Evolutionary conservation across 92 coral and sea anemone genomes (phyloP).

Genomic region (Plumapathes pennacea): DNA sequence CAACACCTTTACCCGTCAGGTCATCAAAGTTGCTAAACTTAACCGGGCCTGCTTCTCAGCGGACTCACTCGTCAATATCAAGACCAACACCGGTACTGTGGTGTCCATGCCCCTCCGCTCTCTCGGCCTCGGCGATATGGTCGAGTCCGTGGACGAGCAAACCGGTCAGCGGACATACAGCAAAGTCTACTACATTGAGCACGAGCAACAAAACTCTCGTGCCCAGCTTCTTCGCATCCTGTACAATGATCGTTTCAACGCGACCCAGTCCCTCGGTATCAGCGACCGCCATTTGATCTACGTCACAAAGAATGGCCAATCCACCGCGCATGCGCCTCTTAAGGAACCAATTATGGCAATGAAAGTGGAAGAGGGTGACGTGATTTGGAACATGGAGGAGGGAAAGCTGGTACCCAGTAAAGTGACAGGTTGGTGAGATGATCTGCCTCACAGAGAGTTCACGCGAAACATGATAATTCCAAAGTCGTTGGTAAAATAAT

Average conservation of each 20-base stretch:
- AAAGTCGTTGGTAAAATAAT: too few relatives aligned
- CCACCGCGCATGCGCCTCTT: conserved; percentile 20
- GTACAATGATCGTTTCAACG: conserved; percentile 22
- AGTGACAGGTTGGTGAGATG: conserved; percentile 19
- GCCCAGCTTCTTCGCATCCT: conserved; percentile 38
- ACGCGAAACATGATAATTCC: too few relatives aligned
- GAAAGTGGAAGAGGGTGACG: conserved; percentile 31
- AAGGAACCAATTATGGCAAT: conserved; percentile 40
- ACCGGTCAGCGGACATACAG: conserved; percentile 38
- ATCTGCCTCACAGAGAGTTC: too few relatives aligned
- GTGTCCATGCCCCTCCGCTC: conserved; percentile 19
- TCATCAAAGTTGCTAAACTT: too few relatives aligned
- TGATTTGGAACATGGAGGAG: conserved; percentile 32
- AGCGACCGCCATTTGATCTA: conserved; percentile 42
- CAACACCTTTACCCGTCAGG: too few relatives aligned
- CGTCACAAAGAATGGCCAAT: conserved; percentile 33
- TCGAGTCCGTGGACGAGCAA: conserved; percentile 45
- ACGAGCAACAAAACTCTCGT: conserved; percentile 30
- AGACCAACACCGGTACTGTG: conserved; percentile 1
- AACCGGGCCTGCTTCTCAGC: conserved; percentile 18
- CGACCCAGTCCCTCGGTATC: conserved; percentile 27
- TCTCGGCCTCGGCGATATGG: conserved; percentile 30
- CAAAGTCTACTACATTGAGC: conserved; percentile 37
- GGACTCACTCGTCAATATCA: conserved; percentile 6
- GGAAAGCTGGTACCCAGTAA: conserved; percentile 31